A percentile compares a stretch with the other conserved stretches of the same genome.
Evolutionary conservation across 2,888 invertebrate species (phyloP).

Genomic region (Drosophila nigricruria): DNA sequence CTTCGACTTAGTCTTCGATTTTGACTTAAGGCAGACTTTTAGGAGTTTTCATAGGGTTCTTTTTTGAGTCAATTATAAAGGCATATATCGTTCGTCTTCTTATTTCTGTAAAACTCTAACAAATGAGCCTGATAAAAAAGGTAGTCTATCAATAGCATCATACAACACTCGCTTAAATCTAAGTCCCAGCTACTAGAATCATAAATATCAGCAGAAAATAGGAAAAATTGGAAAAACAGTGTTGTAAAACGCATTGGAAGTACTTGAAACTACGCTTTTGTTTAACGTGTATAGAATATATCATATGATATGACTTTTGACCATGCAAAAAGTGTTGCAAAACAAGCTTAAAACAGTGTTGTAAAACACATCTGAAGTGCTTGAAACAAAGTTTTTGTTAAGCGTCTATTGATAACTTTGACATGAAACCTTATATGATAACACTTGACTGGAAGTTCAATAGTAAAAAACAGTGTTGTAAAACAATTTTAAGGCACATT

Average conservation of each 20-base stretch:
- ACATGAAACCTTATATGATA: neutral
- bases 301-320: no score
- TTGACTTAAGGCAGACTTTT: neutral
- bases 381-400: neutral
- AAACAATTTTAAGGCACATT: neutral
- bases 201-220: no score
- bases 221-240: no score
- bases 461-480: constrained; percentile 4
- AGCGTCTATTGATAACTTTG: neutral
- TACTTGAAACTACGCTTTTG: no score
- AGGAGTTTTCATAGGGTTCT: neutral
- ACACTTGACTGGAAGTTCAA: neutral
- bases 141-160: no score
- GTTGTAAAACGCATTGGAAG: no score
- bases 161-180: no score
- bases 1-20: neutral
- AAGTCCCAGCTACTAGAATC: no score
- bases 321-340: no score
- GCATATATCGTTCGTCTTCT: neutral
- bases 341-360: neutral
- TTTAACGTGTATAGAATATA: no score
- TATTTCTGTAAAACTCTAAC: neutral
- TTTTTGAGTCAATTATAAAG: neutral
- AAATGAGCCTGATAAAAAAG: no score
- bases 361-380: neutral